Conservation (phyloP, 2,888 invertebrate genomes). For the Cataglyphis altisquamis region DNA sequence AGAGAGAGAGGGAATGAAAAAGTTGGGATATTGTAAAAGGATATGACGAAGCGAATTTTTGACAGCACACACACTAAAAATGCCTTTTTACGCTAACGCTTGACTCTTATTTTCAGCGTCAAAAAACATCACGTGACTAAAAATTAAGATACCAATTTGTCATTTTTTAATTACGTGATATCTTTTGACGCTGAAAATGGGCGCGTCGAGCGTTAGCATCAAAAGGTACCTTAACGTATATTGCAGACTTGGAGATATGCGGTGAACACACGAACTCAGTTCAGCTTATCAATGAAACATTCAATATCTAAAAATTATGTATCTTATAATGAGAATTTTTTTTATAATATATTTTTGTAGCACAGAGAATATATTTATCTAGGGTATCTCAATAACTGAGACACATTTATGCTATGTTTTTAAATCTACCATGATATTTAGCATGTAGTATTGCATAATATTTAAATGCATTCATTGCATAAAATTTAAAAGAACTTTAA, state of each 20-base stretch:
- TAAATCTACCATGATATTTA: background rate
- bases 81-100: background rate
- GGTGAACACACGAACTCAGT: no score
- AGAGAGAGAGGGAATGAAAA: background rate
- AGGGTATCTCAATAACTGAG: conserved; percentile 1
- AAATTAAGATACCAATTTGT: no score
- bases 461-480: background rate
- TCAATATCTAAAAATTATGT: background rate
- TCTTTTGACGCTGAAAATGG: no score
- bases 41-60: conserved; percentile 4
- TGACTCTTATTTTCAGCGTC: no score
- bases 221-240: no score
- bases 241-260: no score
- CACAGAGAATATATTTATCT: background rate
- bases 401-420: background rate
- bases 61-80: no score
- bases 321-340: background rate
- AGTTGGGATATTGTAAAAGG: conserved; percentile 2
- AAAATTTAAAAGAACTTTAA: background rate
- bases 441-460: background rate
- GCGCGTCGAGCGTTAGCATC: no score
- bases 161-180: no score
- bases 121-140: no score
- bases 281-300: background rate
- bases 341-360: background rate